A percentile compares a stretch with the other conserved stretches of the same genome.
Conservation (phyloP, 2,888 invertebrate species). For the Halocaridina rubra region DNA sequence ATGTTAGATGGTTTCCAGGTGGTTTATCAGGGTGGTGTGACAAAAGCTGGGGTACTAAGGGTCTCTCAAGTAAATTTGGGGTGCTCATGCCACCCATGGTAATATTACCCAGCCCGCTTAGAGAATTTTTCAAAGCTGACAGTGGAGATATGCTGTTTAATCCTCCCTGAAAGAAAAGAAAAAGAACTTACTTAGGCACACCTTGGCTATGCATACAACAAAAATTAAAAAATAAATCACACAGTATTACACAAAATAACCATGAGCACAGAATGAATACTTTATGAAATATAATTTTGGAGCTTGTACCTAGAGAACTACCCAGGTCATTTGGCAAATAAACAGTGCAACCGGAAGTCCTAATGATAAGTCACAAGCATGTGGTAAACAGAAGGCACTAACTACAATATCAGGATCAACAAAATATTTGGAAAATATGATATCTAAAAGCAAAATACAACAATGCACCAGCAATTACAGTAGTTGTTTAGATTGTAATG, state of each 20-base stretch:
- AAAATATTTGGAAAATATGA: too few relatives aligned
- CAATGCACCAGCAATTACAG: too few relatives aligned
- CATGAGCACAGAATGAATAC: too few relatives aligned
- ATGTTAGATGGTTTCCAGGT: constrained; percentile 14
- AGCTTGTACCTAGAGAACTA: too few relatives aligned
- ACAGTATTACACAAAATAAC: neutral
- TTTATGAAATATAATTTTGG: too few relatives aligned
- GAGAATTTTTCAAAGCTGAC: constrained; percentile 49
- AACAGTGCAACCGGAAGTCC: too few relatives aligned
- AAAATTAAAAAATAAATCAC: neutral
- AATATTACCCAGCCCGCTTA: constrained; percentile 41
- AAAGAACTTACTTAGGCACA: neutral
- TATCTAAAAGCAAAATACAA: too few relatives aligned
- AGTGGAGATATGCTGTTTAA: constrained; percentile 52
- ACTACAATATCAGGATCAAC: too few relatives aligned
- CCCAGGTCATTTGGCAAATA: too few relatives aligned
- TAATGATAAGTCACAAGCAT: too few relatives aligned
- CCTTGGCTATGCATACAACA: neutral
- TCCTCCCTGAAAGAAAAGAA: constrained; percentile 24
- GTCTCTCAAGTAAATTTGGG: constrained; percentile 51
- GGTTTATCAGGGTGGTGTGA: constrained; percentile 54
- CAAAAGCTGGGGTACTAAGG: constrained; percentile 54
- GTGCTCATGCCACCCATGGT: constrained; percentile 34
- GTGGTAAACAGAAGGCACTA: too few relatives aligned
- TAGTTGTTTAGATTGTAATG: too few relatives aligned